Evolutionary conservation across 2,113 vertebrate species (phyloP), one percentile per base, ranked within the genome.

Genomic region (Calyptommatus sinebrachiatus): DNA sequence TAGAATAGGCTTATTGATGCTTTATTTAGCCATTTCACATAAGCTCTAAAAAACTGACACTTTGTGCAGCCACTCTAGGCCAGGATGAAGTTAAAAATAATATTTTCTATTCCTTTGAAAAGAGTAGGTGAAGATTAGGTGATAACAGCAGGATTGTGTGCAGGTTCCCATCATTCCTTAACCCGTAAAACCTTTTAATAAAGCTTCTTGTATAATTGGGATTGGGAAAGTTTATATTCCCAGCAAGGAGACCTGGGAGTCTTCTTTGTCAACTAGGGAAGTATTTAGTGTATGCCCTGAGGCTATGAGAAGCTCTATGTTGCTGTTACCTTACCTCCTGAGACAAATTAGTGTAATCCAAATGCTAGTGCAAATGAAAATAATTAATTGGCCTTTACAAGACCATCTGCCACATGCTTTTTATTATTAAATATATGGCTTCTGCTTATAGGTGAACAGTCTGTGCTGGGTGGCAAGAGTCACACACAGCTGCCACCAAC

Each of bases 181-280:
- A 2, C 71, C 83, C 78, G 76, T 69, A 20, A 88, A 83, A 78
- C 67, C 74, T 82, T 21, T 20, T 63, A 0, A 0, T 88, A 83
- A 91, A 45, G 72, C 71, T 75, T 50, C 71, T 74, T 81, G 71
- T 81, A 79, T 86, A 81, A 87, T 67, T n/a, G 75, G 86, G 82
- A 84, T 88, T 87, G 89, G 84, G 84, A 85, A 86, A 89, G 84
- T 84, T 90, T 57, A 77, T 79, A 86, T 86, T 81, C 60, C 8
- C 31, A 28, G 69, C 73, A 61, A 76, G 79, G 46, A 76, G 69
- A 76, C 35, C 48, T n/a, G 1, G 83, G 72, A 86, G 67, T 77
- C 77, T 53, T 76, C 69, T 72, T 0, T 5, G 75, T n/a, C 12
- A 45, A 65, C 21, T 60, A 0, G 0, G 22, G 76, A 85, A 5